Conservation (phyloP, 2,888 invertebrate genomes). For the Scaptomyza cyrtandrae region DNA sequence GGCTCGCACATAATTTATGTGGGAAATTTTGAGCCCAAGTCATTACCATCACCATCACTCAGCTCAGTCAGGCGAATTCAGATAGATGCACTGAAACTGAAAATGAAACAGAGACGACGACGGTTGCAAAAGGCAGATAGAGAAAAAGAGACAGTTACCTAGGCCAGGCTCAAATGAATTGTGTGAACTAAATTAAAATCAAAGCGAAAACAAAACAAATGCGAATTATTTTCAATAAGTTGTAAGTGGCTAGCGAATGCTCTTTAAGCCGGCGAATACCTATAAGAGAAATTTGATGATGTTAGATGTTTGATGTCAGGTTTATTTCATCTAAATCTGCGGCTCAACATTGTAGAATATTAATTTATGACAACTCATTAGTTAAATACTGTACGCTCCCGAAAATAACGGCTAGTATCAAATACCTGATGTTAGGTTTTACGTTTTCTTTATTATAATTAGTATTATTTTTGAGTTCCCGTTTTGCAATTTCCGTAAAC, state of each 20-base stretch:
- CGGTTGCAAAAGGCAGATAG: neutral
- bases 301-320: too few relatives aligned
- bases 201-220: constrained; percentile 64
- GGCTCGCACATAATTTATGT: constrained; percentile 83
- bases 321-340: too few relatives aligned
- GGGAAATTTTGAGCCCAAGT: constrained; percentile 72
- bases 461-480: neutral
- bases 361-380: too few relatives aligned
- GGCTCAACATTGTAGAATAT: too few relatives aligned
- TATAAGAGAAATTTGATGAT: too few relatives aligned
- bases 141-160: constrained; percentile 44
- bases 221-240: constrained; percentile 18
- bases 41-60: constrained; percentile 73
- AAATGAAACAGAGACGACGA: constrained; percentile 20
- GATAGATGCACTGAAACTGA: constrained; percentile 30
- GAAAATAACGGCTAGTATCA: too few relatives aligned
- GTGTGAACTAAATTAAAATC: constrained; percentile 73
- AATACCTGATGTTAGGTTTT: too few relatives aligned
- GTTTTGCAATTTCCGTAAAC: too few relatives aligned
- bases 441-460: neutral
- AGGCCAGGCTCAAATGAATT: constrained; percentile 73
- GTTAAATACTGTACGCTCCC: too few relatives aligned
- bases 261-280: constrained; percentile 5
- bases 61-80: constrained; percentile 58
- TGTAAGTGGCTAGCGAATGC: constrained; percentile 22